Evolutionary conservation across 1,140 invertebrate species (phyloP), one percentile per base, ranked within the genome.

Genomic region (Aricia agestis): DNA sequence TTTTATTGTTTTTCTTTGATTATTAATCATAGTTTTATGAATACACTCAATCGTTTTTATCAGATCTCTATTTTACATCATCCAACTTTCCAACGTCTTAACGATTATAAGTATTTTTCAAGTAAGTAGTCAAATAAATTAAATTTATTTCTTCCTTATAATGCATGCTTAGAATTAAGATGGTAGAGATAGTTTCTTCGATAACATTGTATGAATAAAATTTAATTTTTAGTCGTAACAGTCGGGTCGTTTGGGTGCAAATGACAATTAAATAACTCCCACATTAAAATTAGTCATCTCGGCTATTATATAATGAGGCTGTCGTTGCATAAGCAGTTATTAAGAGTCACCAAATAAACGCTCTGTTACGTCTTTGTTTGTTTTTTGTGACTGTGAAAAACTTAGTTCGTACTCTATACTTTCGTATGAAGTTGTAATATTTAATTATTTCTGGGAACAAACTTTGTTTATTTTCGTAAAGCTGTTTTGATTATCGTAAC

Each of bases 211-310:
- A 52, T 52, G 3, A 15, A 15, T 52, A 13, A 25, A 13, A 52
- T 52, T 11, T 13, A 13, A 13, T 52, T 63, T 19, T 63, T 63
- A 2, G 18, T 19, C 18, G 19, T 63, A 63, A 63, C 18, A 19
- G 59, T 19, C 17, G 9, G n/a, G 58, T 18, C 59, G 18, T 63
- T 63, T 11, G 19, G 18, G 19, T 63, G 19, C 10, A 25, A 19
- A 52, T 52, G 45, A 63, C 59, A 63, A 63, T 63, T 63, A 25
- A 63, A 25, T 63, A 18, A 18, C 19, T 63, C 59, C 59, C 17
- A 63, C 59, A 63, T 19, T 63, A 63, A 63, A 19, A 63, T 63
- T 63, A 19, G 59, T 25, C 58, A 19, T 63, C 18, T 63, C 18
- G 19, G 11, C 58, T 17, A 59, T 63, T 63, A 63, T 19, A 63